Base-by-base conservation (phyloP, 2,113 vertebrate genomes). In the Vombatus ursinus region DNA sequence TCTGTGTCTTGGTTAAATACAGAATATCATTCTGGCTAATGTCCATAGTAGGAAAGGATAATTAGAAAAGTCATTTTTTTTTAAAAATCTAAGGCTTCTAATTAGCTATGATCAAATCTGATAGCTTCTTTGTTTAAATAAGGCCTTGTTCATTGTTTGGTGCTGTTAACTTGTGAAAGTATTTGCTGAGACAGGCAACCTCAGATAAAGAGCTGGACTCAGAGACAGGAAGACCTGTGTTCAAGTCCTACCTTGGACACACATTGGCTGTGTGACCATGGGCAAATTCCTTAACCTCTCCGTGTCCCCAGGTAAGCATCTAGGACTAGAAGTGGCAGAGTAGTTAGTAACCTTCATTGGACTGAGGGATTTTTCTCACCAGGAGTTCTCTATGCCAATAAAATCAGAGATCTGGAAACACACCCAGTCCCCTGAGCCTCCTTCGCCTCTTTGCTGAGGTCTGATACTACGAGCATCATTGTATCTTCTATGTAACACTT, bases 1-100 rank as follows among this genome's bases (percentile, higher is more conserved):
- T 61, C 94, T 89, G 51, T 24, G 14, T 0, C 0, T 37, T 8
- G 44, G 24, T 0, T 0, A 0, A 3, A 25, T n/a, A 23, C 37
- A 24, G n/a, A 8, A 84, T 84, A 84, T 84, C 25, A 0, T 44
- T 25, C 37, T 19, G 51, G 31, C 4, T 61, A 49, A 3, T 9
- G 84, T 0, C 3, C 14, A 77, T 14, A 54, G 31, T 3, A n/a
- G 77, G 61, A 44, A 89, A 26, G 22, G 0, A 8, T 0, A 2
- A 37, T 50, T 50, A 8, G 37, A 84, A 84, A 1, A 0, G 49
- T 31, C 5, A 2, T 25, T 49, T 77, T n/a, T n/a, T n/a, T 6
- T 6, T 0, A 9, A 9, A 9, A 68, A 68, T 68, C 37, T 68
- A 37, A 28, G 37, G 68, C 19, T 23, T 84, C n/a, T 84, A 44